phyloP scores from a whole-genome alignment of 2,888 invertebrate species.

The Drosophila putrida region DNA sequence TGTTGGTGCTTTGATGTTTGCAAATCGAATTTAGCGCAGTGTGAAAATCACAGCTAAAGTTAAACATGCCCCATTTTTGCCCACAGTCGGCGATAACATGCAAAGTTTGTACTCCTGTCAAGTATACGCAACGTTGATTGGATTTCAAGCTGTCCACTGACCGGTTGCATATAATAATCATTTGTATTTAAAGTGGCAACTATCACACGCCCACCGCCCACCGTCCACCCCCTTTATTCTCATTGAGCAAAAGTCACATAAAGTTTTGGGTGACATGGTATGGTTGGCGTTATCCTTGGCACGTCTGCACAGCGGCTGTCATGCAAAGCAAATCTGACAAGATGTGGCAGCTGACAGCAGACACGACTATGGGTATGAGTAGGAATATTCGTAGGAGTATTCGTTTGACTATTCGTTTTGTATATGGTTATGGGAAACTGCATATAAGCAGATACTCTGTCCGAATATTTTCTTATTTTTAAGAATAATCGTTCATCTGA shows the following conservation, averaged over 20 bases:
- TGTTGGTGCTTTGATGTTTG: slow-evolving; percentile 68
- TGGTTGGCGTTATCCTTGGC: slow-evolving; percentile 72
- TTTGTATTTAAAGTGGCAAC: slow-evolving; percentile 55
- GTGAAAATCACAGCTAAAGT: slow-evolving; percentile 36
- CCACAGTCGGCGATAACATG: not conserved
- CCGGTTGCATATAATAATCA: slow-evolving; percentile 60
- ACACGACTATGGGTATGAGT: slow-evolving; percentile 23
- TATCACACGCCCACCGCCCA: slow-evolving; percentile 2
- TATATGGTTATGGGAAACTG: slow-evolving; percentile 24
- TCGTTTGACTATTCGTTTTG: slow-evolving; percentile 17
- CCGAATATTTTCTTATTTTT: slow-evolving; percentile 46
- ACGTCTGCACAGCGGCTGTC: slow-evolving; percentile 71
- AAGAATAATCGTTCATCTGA: slow-evolving; percentile 67
- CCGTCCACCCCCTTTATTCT: not conserved
- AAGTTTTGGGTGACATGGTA: slow-evolving; percentile 43
- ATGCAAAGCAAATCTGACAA: slow-evolving; percentile 72
- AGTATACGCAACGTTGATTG: slow-evolving; percentile 76
- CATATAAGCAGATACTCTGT: slow-evolving; percentile 23
- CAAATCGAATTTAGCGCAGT: slow-evolving; percentile 73
- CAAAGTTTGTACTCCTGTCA: slow-evolving; percentile 40
- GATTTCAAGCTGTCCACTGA: slow-evolving; percentile 68
- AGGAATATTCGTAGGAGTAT: slow-evolving; percentile 5
- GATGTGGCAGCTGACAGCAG: slow-evolving; percentile 68
- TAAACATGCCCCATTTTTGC: not conserved
- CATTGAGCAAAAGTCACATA: slow-evolving; percentile 14